Percentiles rank a stretch among this genome's conserved stretches.
Evolutionary conservation across 2,113 vertebrate genomes (phyloP).

Genomic region (Corythoichthys intestinalis): DNA sequence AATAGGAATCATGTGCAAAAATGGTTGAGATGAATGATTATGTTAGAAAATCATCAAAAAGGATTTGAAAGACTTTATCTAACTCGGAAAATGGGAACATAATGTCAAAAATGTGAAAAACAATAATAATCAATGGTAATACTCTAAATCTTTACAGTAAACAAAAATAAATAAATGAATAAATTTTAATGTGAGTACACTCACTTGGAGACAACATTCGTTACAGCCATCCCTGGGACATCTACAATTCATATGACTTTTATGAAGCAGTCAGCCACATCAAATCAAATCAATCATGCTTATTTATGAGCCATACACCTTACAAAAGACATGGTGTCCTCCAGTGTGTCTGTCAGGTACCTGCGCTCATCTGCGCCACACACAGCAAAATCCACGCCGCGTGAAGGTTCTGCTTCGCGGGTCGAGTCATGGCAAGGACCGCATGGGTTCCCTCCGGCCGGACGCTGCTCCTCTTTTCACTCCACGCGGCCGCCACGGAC

Average conservation of each 20-base stretch:
- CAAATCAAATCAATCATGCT: neutral
- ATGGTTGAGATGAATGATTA: too few relatives aligned
- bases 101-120: too few relatives aligned
- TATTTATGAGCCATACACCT: neutral
- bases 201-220: neutral
- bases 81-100: too few relatives aligned
- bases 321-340: neutral
- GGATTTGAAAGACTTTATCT: too few relatives aligned
- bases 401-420: constrained; percentile 55
- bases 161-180: neutral
- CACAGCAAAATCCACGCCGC: constrained; percentile 66
- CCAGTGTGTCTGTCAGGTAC: constrained; percentile 42
- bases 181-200: neutral
- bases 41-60: too few relatives aligned
- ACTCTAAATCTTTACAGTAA: too few relatives aligned
- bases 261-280: neutral
- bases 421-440: constrained; percentile 61
- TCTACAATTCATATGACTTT: neutral
- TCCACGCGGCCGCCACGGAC: constrained; percentile 15
- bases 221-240: neutral
- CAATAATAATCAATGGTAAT: too few relatives aligned
- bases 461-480: constrained; percentile 26
- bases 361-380: constrained; percentile 65
- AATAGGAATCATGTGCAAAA: too few relatives aligned
- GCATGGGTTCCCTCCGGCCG: constrained; percentile 54